phyloP scores from a whole-genome alignment of 2,797 vertebrate genomes.

The Prionace glauca region DNA sequence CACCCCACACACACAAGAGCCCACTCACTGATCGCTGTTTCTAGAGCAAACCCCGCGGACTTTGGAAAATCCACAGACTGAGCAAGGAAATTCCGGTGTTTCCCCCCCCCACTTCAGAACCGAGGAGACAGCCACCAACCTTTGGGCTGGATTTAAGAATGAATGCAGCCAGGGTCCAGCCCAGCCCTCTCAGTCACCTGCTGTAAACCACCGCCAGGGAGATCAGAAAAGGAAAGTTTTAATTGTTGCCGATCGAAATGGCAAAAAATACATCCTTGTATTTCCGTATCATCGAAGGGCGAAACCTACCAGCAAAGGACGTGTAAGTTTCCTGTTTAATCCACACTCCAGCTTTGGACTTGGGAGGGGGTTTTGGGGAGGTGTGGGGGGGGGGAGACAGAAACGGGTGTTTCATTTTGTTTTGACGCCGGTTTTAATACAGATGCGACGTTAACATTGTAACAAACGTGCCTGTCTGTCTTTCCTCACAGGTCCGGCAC shows the following conservation, averaged over 20 bases:
- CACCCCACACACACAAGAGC: too few species aligned
- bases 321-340: conserved; percentile 64
- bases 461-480: neutral
- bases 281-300: conserved; percentile 82
- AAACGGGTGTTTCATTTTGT: neutral
- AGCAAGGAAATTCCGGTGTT: neutral
- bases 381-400: neutral
- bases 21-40: neutral
- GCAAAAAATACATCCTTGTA: conserved; percentile 77
- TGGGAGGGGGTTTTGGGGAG: too few species aligned
- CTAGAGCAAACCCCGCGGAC: neutral
- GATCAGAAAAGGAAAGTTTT: neutral
- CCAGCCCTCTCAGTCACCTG: neutral
- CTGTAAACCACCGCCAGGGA: neutral
- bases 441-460: neutral
- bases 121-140: neutral
- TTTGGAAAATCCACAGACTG: neutral
- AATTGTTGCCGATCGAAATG: conserved; percentile 53
- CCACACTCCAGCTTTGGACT: neutral
- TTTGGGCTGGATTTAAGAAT: neutral
- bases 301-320: conserved; percentile 80
- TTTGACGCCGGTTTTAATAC: neutral
- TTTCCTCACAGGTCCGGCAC: conserved; percentile 67
- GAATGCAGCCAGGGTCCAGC: neutral
- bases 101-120: neutral